Conservation (phyloP, 2,113 vertebrate species). For the Seriola aureovittata region DNA sequence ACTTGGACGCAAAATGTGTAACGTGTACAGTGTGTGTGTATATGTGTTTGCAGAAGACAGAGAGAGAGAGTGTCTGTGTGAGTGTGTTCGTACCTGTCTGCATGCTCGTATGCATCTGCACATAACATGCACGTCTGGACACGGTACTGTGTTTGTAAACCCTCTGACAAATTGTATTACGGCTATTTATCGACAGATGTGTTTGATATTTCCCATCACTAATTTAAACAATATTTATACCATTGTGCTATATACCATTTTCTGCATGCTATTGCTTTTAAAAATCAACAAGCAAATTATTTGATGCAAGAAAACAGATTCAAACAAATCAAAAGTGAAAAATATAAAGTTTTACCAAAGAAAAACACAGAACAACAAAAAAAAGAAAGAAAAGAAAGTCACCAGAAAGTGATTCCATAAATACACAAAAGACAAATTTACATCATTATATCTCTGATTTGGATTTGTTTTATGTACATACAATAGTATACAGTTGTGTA, state of each 20-base stretch:
- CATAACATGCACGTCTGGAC: conserved; percentile 69
- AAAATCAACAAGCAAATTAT: conserved; percentile 85
- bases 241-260: conserved; percentile 94
- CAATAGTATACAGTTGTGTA: conserved; percentile 84
- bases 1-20: conserved; percentile 49
- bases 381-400: conserved; percentile 61
- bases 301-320: conserved; percentile 85
- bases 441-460: conserved; percentile 79
- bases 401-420: conserved; percentile 76
- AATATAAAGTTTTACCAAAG: conserved; percentile 79
- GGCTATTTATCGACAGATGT: conserved; percentile 82
- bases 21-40: conserved; percentile 6
- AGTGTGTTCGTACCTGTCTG: conserved; percentile 61
- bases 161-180: conserved; percentile 74
- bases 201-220: conserved; percentile 84
- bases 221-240: conserved; percentile 81
- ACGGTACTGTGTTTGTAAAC: conserved; percentile 77
- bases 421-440: conserved; percentile 83
- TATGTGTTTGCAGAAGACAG: conserved; percentile 29
- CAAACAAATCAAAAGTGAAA: conserved; percentile 75
- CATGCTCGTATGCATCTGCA: conserved; percentile 73
- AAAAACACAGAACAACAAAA: conserved; percentile 73
- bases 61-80: conserved; percentile 44
- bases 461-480: conserved; percentile 82
- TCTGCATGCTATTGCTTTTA: conserved; percentile 98